Evolutionary conservation across 2,113 vertebrate genomes (phyloP).

Genomic region (Saguinus midas): DNA sequence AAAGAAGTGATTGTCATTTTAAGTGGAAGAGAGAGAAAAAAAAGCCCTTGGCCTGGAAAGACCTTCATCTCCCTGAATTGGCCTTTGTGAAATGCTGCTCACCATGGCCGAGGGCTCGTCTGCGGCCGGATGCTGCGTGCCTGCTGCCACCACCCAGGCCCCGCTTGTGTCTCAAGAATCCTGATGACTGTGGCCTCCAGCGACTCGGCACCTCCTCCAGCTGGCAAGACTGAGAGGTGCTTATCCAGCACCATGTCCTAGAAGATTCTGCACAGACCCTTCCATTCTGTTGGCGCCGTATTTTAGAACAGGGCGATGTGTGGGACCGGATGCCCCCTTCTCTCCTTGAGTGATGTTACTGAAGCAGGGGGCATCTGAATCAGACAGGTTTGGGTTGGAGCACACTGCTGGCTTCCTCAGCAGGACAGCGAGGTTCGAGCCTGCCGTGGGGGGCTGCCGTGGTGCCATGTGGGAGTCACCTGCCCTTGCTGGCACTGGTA

Average conservation of each 20-base stretch:
- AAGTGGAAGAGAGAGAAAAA: neutral
- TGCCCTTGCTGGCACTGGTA: neutral
- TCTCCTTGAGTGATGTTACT: neutral
- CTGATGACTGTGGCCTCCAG: rapidly evolving
- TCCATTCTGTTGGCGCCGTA: rapidly evolving
- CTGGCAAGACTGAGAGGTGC: neutral
- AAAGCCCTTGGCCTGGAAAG: neutral
- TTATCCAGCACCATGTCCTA: rapidly evolving
- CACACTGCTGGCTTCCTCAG: rapidly evolving
- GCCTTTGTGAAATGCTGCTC: neutral
- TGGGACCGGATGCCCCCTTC: neutral
- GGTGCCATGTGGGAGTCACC: neutral
- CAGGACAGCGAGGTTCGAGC: rapidly evolving
- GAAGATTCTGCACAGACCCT: neutral
- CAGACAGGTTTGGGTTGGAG: neutral
- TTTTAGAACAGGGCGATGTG: neutral
- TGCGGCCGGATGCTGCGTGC: rapidly evolving
- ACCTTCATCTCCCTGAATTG: neutral
- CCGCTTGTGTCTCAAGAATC: too few relatives aligned
- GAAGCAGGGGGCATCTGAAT: too few relatives aligned
- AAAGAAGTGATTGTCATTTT: constrained; percentile 34
- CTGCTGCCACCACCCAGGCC: neutral
- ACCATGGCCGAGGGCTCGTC: rapidly evolving
- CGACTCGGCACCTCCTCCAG: rapidly evolving
- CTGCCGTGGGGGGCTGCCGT: rapidly evolving